Percentiles rank a stretch among this genome's conserved stretches.
These are phyloP conservation scores for Syngnathus typhle DNA, from an alignment of 2,113 vertebrate species.

Conservation along the genomic window DNA sequence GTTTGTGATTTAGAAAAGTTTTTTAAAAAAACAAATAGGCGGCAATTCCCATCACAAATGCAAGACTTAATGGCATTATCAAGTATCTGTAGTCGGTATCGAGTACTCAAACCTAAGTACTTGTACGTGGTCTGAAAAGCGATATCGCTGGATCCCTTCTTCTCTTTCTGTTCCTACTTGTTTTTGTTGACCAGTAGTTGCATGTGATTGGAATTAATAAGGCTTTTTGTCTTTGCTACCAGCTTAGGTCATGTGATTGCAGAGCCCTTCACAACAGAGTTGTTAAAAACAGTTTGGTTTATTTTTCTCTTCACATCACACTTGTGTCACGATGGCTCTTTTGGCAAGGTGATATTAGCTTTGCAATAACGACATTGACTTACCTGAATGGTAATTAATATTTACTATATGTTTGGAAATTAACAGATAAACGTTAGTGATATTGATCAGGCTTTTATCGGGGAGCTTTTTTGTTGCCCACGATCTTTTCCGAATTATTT, in stretches of 20 bases:
- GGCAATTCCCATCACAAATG: too few species aligned
- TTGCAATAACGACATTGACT: neutral
- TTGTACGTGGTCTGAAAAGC: neutral
- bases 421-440: neutral
- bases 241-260: constrained; percentile 28
- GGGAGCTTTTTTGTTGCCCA: constrained; percentile 6
- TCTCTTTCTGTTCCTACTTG: neutral
- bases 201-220: constrained; percentile 3
- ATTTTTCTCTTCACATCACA: constrained; percentile 35
- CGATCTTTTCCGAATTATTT: neutral
- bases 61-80: too few species aligned
- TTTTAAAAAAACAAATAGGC: too few species aligned
- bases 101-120: neutral
- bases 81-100: too few species aligned
- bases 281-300: constrained; percentile 28
- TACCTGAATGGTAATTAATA: neutral
- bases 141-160: neutral
- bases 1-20: too few species aligned
- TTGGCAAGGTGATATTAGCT: neutral
- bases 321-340: neutral
- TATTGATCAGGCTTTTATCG: neutral
- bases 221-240: constrained; percentile 17
- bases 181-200: neutral
- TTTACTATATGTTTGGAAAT: neutral
- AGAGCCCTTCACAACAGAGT: constrained; percentile 18